Base-by-base conservation (phyloP, 2,888 invertebrate genomes). In the Sisyra nigra region DNA sequence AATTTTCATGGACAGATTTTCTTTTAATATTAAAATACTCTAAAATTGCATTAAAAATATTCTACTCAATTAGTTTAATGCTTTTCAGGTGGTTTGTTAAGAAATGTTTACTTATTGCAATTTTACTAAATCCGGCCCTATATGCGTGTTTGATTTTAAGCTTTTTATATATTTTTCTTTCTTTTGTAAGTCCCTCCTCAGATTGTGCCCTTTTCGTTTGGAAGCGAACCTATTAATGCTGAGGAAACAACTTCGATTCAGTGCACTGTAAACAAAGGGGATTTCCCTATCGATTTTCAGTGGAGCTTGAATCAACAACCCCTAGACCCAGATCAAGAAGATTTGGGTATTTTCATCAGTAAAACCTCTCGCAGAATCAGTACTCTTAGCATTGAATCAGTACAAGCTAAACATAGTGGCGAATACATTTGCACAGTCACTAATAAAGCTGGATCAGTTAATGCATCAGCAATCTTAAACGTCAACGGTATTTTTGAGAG, bases 181-280 rank as follows among this genome's bases (percentile, higher is more conserved):
- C 24, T 3, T 24, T 24, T 3, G 3, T 24, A 24, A 84, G 84
- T 84, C 62, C 73, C 78, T 54, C 84, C 85, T 49, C 81, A 83
- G 71, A 80, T 86, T 54, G 74, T 77, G 53, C 74, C 79, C 49
- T 84, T 84, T 55, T 72, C 76, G 55, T 84, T 83, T 57, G 82
- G 81, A 48, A 79, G 80, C 49, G 76, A 77, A 49, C 68, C 74
- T 41, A 68, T 72, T 40, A 57, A 62, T 49, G 52, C 78, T 45
- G 81, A 80, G 45, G 80, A 81, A 52, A 62, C 66, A 40, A 68
- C 63, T 41, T 62, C 68, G 54, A 61, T 68, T 48, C 67, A 66
- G 55, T 69, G 70, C 55, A 62, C 68, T 49, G 68, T 68, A 41
- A 68, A 71, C 32, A 74, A 75, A 54, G 80, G 83, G 47, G 84